phyloP scores from a whole-genome alignment of 2,113 vertebrate genomes.

The Rhadina sibilatrix region DNA sequence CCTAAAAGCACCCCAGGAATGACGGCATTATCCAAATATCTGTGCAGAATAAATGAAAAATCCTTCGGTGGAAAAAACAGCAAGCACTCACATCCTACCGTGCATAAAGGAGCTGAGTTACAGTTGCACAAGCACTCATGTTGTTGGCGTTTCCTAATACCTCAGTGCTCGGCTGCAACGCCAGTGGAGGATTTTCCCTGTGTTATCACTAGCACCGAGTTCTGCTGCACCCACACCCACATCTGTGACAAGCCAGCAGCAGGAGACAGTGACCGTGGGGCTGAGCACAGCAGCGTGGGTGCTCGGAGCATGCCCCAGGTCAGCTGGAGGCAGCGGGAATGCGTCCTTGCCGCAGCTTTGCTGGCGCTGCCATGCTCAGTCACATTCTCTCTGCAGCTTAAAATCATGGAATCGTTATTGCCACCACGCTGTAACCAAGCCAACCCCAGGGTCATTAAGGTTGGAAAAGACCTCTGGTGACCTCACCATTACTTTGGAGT shows the following conservation, averaged over 20 bases:
- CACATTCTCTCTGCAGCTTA: background rate
- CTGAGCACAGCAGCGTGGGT: background rate
- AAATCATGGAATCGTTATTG: background rate
- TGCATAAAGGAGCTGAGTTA: background rate
- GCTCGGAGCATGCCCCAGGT: fast-evolving
- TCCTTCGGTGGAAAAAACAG: background rate
- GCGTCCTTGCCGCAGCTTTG: background rate
- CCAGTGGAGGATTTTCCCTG: background rate
- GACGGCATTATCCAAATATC: background rate
- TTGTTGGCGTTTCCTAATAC: background rate
- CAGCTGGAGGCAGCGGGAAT: background rate
- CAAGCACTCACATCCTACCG: fast-evolving
- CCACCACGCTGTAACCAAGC: background rate
- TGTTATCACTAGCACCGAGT: background rate
- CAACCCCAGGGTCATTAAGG: background rate
- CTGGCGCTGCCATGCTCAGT: fast-evolving
- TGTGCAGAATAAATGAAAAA: background rate
- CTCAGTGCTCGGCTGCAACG: fast-evolving
- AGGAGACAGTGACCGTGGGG: background rate
- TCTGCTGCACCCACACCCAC: background rate
- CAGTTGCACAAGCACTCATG: fast-evolving
- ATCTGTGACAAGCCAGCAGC: background rate
- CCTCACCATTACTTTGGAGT: too few relatives aligned
- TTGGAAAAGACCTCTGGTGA: background rate
- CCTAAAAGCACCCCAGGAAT: background rate